Conservation (phyloP, 1,140 invertebrate genomes). For the Pseudomyrmex gracilis region DNA sequence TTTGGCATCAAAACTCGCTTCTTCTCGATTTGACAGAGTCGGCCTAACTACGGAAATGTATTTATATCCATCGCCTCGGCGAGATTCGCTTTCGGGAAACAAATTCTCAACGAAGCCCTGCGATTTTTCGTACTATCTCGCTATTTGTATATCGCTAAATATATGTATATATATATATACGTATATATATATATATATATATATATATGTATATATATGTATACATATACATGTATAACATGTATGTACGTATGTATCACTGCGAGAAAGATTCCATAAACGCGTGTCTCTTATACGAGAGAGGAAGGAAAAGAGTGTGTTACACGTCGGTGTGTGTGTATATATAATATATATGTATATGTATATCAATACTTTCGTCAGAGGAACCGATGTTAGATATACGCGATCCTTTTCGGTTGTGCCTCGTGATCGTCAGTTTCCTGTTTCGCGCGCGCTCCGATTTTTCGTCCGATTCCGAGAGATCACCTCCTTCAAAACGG, state of each 20-base stretch:
- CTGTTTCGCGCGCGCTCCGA: not conserved
- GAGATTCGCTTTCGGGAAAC: slow-evolving; percentile 1
- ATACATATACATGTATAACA: no score
- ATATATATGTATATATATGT: no score
- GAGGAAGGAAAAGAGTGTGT: not conserved
- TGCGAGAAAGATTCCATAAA: slow-evolving; percentile 35
- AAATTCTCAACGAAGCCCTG: slow-evolving; percentile 49
- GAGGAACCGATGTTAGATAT: slow-evolving; percentile 9
- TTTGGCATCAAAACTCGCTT: slow-evolving; percentile 45
- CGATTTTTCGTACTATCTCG: slow-evolving; percentile 31
- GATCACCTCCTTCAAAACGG: not conserved
- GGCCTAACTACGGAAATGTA: slow-evolving; percentile 51
- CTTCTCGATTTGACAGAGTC: slow-evolving; percentile 41
- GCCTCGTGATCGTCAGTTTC: slow-evolving; percentile 10
- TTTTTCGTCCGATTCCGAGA: not conserved
- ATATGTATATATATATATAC: no score
- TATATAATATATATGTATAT: not conserved
- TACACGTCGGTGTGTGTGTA: not conserved
- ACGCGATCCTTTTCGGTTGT: not conserved
- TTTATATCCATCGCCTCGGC: slow-evolving; percentile 14
- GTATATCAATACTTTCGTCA: not conserved
- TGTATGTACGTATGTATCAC: not conserved
- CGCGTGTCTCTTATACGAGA: not conserved
- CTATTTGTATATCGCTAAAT: slow-evolving; percentile 41
- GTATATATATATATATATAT: no score